Base-by-base conservation (phyloP, 2,888 invertebrate species). In the Epinotia ramella region DNA sequence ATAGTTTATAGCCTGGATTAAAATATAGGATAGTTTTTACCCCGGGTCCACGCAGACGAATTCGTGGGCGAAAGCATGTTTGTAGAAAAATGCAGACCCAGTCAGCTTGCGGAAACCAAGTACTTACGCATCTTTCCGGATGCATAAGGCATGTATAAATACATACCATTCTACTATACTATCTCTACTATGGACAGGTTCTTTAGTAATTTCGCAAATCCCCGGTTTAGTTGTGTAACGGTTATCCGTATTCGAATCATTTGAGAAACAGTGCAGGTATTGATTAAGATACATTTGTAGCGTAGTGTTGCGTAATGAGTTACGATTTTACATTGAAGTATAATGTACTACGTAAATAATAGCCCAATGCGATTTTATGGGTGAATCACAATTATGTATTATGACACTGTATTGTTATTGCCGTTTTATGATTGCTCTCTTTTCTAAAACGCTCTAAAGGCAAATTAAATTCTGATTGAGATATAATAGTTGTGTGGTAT, bases 241-340 rank as follows among this genome's bases (percentile, higher is more conserved):
- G 11, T 4, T 53, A 33, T 33, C 33, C n/a, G 56, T 56, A 33
- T 56, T 67, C 5, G 33, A 7, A 62, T 5, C 62, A 53, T 28
- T 66, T 28, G 66, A 40, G 40, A 33, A 67, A 49, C 53, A 33
- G 65, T 65, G 64, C 53, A 53, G 62, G 63, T 63, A 67, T 67
- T 33, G 66, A 67, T 67, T 66, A 33, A 67, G 66, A 67, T 65
- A 65, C 64, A 49, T 66, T 28, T 56, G 53, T 62, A 16, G 59
- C 28, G 59, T 46, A 3, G 46, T 12, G 46, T 66, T 67, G 18
- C 56, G 66, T 53, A 56, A 67, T 12, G 24, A 66, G 66, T 56
- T 66, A 46, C 65, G n/a, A 3, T 24, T n/a, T n/a, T n/a, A n/a
- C n/a, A n/a, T n/a, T n/a, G n/a, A n/a, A n/a, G n/a, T n/a, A n/a